Base-by-base conservation (phyloP, 1,140 invertebrate genomes). In the Pteromalus puparum region DNA sequence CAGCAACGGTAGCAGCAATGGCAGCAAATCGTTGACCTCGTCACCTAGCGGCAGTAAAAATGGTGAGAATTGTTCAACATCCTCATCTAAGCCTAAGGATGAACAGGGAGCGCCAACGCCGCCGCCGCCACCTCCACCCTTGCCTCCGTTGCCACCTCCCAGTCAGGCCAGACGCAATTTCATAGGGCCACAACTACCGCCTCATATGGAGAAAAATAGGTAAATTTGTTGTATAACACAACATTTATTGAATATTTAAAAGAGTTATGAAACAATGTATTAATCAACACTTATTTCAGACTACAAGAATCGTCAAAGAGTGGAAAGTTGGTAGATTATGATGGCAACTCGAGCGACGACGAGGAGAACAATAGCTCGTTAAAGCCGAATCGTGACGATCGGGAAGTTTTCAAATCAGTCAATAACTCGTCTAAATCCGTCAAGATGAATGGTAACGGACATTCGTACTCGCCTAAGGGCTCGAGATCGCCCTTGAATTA, bases 271-370 rank as follows among this genome's bases (percentile, higher is more conserved):
- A 75, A 7, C 61, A 77, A 61, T 75, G 9, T 28, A 73, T 42
- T 38, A 34, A 34, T 34, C 13, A 73, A 34, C 26, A n/a, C 15
- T 30, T 7, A 30, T 85, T 85, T 68, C 53, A 85, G 83, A 81
- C 73, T 81, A 68, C 65, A 81, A 28, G 79, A 85, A 3, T n/a
- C 34, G 15, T 81, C 61, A 34, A 86, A 82, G 10, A 90, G 88
- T 46, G 89, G 87, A 26, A 92, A 92, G 87, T 86, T 93, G 10
- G 92, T 93, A 13, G 92, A 92, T 2, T 93, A 93, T n/a, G 85
- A 83, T 21, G 81, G 76, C 7, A 92, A 90, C 12, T 93, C 92
- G 0, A 93, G 92, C 26, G 92, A 93, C 30, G 92, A 93, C 18
- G 92, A 92, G 10, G 92, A 92, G 2, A 87, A 72, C 67, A 85